phyloP scores from a whole-genome alignment of 2,113 vertebrate genomes.

The Chrysemys picta region DNA sequence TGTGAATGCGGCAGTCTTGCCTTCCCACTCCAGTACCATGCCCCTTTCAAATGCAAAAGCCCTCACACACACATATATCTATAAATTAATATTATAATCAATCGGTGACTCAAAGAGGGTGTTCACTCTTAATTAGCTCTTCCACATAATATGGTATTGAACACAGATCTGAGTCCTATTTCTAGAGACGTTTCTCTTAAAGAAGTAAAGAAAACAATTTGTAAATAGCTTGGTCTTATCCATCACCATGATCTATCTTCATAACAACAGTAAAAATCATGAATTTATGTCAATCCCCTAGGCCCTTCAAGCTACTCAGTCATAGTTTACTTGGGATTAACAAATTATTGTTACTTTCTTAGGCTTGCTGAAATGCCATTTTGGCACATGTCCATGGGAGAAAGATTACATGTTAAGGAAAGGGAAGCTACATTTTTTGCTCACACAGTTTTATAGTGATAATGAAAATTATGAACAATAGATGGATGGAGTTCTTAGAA shows the following conservation, averaged over 20 bases:
- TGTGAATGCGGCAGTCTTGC: not conserved
- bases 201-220: not conserved
- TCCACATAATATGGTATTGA: not conserved
- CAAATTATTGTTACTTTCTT: not conserved
- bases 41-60: not conserved
- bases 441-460: constrained; percentile 4
- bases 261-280: accelerated
- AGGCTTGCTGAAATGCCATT: constrained; percentile 36
- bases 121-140: not conserved
- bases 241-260: not conserved
- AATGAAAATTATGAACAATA: constrained; percentile 40
- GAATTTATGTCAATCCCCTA: not conserved
- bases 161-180: not conserved
- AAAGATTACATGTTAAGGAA: constrained; percentile 53
- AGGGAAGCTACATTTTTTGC: constrained; percentile 42
- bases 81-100: not conserved
- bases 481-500: constrained; percentile 38
- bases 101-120: constrained; percentile 20
- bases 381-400: constrained; percentile 35
- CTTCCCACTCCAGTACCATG: not conserved
- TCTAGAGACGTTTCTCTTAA: not conserved
- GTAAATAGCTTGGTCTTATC: not conserved
- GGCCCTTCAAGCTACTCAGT: not conserved
- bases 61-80: not conserved
- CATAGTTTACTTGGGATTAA: constrained; percentile 15